Conservation (phyloP, 2,888 invertebrate species). For the Lasioglossum zephyrum region DNA sequence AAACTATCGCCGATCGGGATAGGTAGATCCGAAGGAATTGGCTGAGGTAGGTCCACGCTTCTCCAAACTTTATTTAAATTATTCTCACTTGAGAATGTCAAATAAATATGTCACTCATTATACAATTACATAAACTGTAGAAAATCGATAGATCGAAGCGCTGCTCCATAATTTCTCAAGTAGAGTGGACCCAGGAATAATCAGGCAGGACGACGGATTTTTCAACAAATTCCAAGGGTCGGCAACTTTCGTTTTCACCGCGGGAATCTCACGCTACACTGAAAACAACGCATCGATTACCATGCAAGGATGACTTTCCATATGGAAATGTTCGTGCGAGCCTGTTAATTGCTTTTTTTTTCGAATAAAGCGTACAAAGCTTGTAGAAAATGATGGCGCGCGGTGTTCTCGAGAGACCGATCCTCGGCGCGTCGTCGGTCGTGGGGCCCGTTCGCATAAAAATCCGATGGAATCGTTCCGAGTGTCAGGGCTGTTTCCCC, state of each 20-base stretch:
- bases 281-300: background rate
- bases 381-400: background rate
- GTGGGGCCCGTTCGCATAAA: background rate
- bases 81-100: background rate
- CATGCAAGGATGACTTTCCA: background rate
- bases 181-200: background rate
- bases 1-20: constrained; percentile 36
- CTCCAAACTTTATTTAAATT: background rate
- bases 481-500: constrained; percentile 22
- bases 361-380: background rate
- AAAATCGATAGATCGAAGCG: background rate
- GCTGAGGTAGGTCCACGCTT: background rate
- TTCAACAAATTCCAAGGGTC: background rate
- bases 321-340: background rate
- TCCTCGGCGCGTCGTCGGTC: background rate
- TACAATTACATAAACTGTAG: background rate
- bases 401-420: background rate
- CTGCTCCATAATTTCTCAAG: background rate
- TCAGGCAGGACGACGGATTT: background rate
- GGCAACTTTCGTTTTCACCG: background rate
- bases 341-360: background rate
- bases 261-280: background rate
- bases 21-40: background rate
- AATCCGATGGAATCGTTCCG: constrained; percentile 24
- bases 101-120: background rate